Conservation (phyloP, 2,113 vertebrate genomes). For the Mus pahari region DNA sequence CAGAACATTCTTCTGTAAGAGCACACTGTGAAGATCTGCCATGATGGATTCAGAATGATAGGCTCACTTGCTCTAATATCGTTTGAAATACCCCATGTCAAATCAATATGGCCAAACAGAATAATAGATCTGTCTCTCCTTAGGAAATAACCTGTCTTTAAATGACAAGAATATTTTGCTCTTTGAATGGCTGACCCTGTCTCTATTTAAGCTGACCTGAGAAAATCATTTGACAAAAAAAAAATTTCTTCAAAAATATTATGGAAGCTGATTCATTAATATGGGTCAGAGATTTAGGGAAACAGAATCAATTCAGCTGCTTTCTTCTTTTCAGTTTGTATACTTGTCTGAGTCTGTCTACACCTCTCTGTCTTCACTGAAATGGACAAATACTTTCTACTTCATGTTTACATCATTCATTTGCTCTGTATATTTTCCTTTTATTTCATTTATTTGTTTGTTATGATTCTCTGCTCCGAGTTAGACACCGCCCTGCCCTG, state of each 20-base stretch:
- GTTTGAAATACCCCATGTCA: neutral
- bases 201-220: conserved; percentile 36
- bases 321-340: neutral
- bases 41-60: conserved; percentile 45
- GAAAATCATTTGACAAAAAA: conserved; percentile 51
- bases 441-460: neutral
- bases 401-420: neutral
- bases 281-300: neutral
- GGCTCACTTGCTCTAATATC: conserved; percentile 13
- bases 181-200: conserved; percentile 18
- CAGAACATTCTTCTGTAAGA: conserved; percentile 44
- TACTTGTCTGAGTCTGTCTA: neutral
- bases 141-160: conserved; percentile 54
- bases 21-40: neutral
- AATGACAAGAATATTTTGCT: conserved; percentile 37
- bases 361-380: neutral
- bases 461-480: neutral
- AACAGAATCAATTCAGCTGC: neutral
- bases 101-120: conserved; percentile 52
- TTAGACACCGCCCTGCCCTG: neutral
- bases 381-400: neutral
- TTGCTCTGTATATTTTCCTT: neutral
- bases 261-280: conserved; percentile 11
- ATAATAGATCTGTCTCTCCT: conserved; percentile 19
- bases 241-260: conserved; percentile 23